A percentile compares a stretch with the other conserved stretches of the same genome.
Conservation (phyloP, 2,113 vertebrate species). For the Cochlearius cochlearius region DNA sequence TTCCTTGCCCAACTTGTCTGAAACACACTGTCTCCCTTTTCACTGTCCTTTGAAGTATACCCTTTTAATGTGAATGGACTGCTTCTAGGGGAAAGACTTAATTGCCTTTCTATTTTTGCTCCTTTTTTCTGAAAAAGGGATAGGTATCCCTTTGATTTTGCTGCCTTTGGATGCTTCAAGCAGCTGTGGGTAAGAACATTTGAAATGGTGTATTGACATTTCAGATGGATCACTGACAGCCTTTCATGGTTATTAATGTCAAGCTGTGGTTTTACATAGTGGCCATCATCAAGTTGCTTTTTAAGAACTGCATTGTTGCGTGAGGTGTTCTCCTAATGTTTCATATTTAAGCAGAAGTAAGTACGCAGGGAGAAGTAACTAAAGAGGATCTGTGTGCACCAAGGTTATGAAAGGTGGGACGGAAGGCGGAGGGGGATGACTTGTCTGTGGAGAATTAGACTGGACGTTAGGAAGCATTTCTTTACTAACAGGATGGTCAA, state of each 20-base stretch:
- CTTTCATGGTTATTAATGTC: background rate
- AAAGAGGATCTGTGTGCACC: background rate
- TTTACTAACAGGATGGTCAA: background rate
- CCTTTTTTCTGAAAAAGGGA: background rate
- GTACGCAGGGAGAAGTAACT: background rate
- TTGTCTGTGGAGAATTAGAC: background rate
- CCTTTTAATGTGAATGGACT: background rate
- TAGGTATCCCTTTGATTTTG: slow-evolving; percentile 9
- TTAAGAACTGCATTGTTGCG: background rate
- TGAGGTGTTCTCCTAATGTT: background rate
- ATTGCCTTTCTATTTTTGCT: background rate
- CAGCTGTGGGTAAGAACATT: background rate
- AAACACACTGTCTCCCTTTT: background rate
- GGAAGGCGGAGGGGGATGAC: background rate
- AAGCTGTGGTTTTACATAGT: background rate
- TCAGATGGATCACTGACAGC: background rate
- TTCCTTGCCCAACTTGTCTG: background rate
- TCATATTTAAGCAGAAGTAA: background rate
- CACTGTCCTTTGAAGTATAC: background rate
- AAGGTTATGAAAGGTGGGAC: background rate
- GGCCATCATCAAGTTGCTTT: background rate
- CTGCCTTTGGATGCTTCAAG: background rate
- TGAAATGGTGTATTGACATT: background rate
- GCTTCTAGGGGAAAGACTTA: background rate
- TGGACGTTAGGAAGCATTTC: background rate